Base-by-base conservation (phyloP, 2,797 vertebrate genomes). In the Chloroceryle inda region DNA sequence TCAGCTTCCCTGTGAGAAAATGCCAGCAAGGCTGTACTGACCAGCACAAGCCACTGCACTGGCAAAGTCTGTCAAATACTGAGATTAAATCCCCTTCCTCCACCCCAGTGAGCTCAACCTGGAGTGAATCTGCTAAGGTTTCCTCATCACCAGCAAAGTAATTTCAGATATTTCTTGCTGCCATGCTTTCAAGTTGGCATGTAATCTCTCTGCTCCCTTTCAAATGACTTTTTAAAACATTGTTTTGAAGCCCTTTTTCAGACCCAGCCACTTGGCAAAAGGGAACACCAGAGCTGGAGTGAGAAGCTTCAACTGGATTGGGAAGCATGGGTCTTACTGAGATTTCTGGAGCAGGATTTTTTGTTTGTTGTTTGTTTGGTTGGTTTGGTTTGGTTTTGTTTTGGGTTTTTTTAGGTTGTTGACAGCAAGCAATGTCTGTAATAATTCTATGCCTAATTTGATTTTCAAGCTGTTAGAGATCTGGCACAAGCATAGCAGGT, bases 391-490 rank as follows among this genome's bases (percentile, higher is more conserved):
- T 38, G 37, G 38, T 16, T 40, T 40, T 14, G 14, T 15, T 15
- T 40, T 40, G 40, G 40, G 15, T 33, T 35, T 53, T 26, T 26
- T 1, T 42, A 56, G 14, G 19, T 68, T 95, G 61, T 85, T 95
- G 93, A 89, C 58, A 92, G 61, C 40, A 89, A 89, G 69, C 29
- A 75, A 53, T 67, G 40, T 72, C 91, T 92, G 58, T 53, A 90
- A 81, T 85, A 95, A 94, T 85, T 96, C 87, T 88, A 50, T 63
- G 38, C 53, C 69, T 96, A 95, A 94, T 95, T 91, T 94, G 76
- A 89, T 96, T 96, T 96, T 91, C 88, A 85, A 78, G 75, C 78
- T 95, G 68, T 88, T 89, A 91, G 76, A 86, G 50, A 78, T 33
- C 44, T 78, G 88, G 73, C 82, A 92, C 11, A 64, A 45, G 4